Evolutionary conservation across 2,797 vertebrate genomes (phyloP).

Genomic region (Pterois miles): DNA sequence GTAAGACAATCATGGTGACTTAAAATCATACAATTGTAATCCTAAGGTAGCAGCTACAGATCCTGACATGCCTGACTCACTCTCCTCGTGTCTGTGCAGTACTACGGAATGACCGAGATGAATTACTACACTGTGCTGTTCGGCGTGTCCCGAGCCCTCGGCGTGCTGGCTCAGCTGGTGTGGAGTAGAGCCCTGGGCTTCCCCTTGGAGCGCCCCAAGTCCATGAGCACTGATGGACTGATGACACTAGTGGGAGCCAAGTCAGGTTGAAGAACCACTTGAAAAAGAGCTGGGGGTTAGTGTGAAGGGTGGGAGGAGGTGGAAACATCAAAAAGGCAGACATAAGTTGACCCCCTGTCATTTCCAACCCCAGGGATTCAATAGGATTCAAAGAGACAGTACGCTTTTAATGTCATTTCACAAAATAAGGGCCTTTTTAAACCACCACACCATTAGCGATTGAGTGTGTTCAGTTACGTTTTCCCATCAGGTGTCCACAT

Average conservation of each 20-base stretch:
- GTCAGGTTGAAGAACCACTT: slow-evolving; percentile 83
- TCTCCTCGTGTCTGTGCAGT: slow-evolving; percentile 76
- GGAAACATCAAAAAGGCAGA: slow-evolving; percentile 59
- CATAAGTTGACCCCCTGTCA: slow-evolving; percentile 61
- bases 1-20: slow-evolving; percentile 69
- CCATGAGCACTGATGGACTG: slow-evolving; percentile 96
- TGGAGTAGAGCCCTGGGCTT: slow-evolving; percentile 96
- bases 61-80: neutral
- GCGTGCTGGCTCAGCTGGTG: slow-evolving; percentile 93
- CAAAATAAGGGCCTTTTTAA: slow-evolving; percentile 72
- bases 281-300: slow-evolving; percentile 55
- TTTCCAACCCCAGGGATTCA: slow-evolving; percentile 67
- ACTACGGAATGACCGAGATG: slow-evolving; percentile 98
- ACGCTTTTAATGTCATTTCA: slow-evolving; percentile 79
- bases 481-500: slow-evolving; percentile 26
- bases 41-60: rapidly evolving
- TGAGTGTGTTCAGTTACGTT: slow-evolving; percentile 50
- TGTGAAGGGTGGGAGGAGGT: slow-evolving; percentile 63
- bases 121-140: slow-evolving; percentile 99
- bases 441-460: slow-evolving; percentile 50
- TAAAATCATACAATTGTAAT: neutral
- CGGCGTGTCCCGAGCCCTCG: slow-evolving; percentile 93
- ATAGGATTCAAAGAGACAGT: slow-evolving; percentile 81
- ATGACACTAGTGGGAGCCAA: slow-evolving; percentile 91
- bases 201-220: slow-evolving; percentile 96